A percentile compares a stretch with the other conserved stretches of the same genome.
phyloP scores from a whole-genome alignment of 2,797 vertebrate species.

The Epinephelus awoara region DNA sequence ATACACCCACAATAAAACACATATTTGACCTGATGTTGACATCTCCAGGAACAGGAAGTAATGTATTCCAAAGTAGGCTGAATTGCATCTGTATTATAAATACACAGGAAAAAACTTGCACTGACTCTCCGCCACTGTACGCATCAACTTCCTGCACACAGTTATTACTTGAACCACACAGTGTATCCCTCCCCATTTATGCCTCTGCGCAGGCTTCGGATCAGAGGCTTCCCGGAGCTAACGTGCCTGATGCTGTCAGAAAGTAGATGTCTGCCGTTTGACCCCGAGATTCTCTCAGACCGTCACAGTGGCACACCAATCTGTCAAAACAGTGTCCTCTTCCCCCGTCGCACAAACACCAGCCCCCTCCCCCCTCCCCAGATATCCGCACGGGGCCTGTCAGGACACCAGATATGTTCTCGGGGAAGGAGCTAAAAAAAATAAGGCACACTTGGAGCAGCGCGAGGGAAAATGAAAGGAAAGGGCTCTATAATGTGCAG shows the following conservation, averaged over 20 bases:
- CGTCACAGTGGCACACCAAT: conserved; percentile 57
- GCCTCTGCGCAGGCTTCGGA: conserved; percentile 27
- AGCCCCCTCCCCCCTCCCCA: conserved; percentile 24
- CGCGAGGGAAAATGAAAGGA: conserved; percentile 32
- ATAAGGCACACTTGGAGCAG: conserved; percentile 42
- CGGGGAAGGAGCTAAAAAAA: conserved; percentile 66
- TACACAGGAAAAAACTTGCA: neutral
- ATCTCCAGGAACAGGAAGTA: neutral
- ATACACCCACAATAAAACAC: no score
- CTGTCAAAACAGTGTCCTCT: conserved; percentile 72
- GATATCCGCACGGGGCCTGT: conserved; percentile 33
- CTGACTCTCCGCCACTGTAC: neutral
- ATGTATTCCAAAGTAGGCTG: neutral
- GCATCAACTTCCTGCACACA: conserved; percentile 1
- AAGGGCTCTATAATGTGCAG: conserved; percentile 43
- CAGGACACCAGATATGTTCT: conserved; percentile 43
- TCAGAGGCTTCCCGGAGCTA: conserved; percentile 53
- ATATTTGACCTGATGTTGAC: no score
- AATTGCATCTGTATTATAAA: neutral
- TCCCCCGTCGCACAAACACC: conserved; percentile 52
- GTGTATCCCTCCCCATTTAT: conserved; percentile 31
- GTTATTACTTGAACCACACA: conserved; percentile 28
- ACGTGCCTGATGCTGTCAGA: conserved; percentile 65
- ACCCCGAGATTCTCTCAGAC: conserved; percentile 66
- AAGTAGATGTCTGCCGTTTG: conserved; percentile 68